These are phyloP conservation scores for Nerophis lumbriciformis DNA, from an alignment of 2,113 vertebrate genomes.

Conservation along the genomic window DNA sequence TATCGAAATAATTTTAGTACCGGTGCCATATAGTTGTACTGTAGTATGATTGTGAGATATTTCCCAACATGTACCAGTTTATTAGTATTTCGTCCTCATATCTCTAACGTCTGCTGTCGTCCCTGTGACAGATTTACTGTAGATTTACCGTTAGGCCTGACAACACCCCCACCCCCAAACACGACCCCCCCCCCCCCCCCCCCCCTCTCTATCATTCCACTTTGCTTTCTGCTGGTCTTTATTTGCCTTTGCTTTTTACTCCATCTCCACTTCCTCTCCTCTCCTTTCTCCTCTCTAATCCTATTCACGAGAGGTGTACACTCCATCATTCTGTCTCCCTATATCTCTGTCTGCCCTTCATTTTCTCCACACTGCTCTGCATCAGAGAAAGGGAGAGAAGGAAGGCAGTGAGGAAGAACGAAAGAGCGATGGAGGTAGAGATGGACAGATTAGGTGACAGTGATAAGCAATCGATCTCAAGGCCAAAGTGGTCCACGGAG, in stretches of 20 bases:
- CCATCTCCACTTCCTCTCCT: slow-evolving; percentile 47
- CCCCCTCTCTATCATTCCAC: slow-evolving; percentile 34
- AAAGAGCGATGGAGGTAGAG: slow-evolving; percentile 22
- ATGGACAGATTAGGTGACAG: slow-evolving; percentile 69
- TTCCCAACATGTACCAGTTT: background rate
- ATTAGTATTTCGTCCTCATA: slow-evolving; percentile 8
- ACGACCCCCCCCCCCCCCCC: background rate
- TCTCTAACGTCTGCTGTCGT: slow-evolving; percentile 8
- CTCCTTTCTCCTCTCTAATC: slow-evolving; percentile 54
- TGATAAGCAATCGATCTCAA: slow-evolving; percentile 71
- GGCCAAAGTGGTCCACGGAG: slow-evolving; percentile 55
- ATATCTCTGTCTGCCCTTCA: slow-evolving; percentile 65
- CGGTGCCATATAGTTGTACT: too few species aligned
- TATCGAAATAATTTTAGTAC: too few species aligned
- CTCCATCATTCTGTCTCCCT: slow-evolving; percentile 68
- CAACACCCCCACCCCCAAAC: background rate
- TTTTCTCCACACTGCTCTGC: slow-evolving; percentile 60
- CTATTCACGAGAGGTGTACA: slow-evolving; percentile 59
- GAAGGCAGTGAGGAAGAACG: slow-evolving; percentile 1
- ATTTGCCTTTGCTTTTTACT: slow-evolving; percentile 60
- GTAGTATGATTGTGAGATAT: background rate
- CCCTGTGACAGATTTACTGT: slow-evolving; percentile 36
- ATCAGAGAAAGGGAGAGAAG: slow-evolving; percentile 26
- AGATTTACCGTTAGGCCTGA: slow-evolving; percentile 31
- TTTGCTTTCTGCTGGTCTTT: slow-evolving; percentile 49